Base-by-base conservation (phyloP, 2,113 vertebrate species). In the Calonectris borealis region DNA sequence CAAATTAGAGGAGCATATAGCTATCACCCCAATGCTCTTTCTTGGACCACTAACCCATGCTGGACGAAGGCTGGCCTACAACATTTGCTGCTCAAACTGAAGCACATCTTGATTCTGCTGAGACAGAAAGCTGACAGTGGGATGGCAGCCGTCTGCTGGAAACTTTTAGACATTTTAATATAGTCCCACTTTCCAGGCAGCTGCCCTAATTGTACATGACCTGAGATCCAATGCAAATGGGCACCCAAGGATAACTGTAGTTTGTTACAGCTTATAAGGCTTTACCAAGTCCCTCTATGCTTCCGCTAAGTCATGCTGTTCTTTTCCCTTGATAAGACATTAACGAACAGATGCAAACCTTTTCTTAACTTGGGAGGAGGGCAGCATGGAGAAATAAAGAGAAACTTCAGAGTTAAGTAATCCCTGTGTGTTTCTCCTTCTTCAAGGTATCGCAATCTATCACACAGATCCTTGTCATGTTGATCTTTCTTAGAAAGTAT, bases 141-240 rank as follows among this genome's bases (percentile, higher is more conserved):
- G 83, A 85, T 77, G 62, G 54, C 36, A 97, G 80, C 11, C 55
- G 90, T 44, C 72, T 88, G 24, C 73, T 69, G 70, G 32, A 84
- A 96, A 96, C 83, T 96, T 93, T 49, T 8, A 78, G 65, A 44
- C 52, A 83, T 90, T 97, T 93, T 89, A 93, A 95, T 84, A 76
- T 6, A 94, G 86, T 85, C 32, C 48, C 52, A 71, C 79, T 83
- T 96, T 84, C 75, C 84, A 84, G 66, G 58, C 64, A 83, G 77
- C 48, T 83, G 61, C 72, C 52, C 75, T 93, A 89, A 96, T 76
- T 55, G 44, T 16, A 80, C 70, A 29, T 10, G 44, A 94, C 61
- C 25, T 6, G 31, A 93, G 52, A 82, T 44, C 34, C 89, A 78
- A 82, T 55, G 90, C 76, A 93, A 93, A 92, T 21, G 54, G 82